Conservation (phyloP, 2,888 invertebrate genomes). For the Anodontia alba region DNA sequence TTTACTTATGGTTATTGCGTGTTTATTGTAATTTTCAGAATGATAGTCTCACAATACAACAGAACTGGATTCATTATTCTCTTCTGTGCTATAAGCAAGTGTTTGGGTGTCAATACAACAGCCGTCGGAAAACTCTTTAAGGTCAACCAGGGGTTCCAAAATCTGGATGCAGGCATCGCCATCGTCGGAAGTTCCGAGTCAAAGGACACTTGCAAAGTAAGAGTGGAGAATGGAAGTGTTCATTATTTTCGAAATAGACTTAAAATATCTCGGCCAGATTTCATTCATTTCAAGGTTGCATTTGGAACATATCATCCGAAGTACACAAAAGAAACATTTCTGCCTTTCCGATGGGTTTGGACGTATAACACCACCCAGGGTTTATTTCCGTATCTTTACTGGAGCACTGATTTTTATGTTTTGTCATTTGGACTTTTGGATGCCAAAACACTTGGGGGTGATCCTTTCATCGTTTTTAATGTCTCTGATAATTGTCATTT, state of each 20-base stretch:
- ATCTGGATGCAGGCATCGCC: no score
- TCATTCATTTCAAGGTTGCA: background rate
- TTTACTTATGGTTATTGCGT: no score
- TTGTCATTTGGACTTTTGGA: constrained; percentile 2
- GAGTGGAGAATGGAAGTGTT: background rate
- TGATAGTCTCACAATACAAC: no score
- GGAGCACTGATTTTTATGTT: background rate
- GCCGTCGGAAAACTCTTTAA: no score
- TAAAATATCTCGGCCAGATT: background rate
- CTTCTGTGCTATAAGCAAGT: no score
- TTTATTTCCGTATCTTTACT: constrained; percentile 9
- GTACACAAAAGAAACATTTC: background rate
- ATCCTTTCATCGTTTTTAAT: background rate
- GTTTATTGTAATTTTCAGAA: no score
- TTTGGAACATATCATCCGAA: background rate
- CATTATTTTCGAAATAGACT: constrained; percentile 1
- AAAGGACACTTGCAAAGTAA: background rate
- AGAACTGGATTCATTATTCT: no score
- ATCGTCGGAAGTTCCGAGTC: no score
- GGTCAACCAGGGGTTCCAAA: no score
- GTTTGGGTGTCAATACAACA: no score
- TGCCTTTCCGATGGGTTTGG: background rate
- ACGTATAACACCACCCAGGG: background rate
- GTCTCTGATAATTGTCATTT: background rate
- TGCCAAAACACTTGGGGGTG: background rate